Evolutionary conservation across 2,797 vertebrate species (phyloP), one percentile per base, ranked within the genome.

Genomic region (Onychomys arenicola): DNA sequence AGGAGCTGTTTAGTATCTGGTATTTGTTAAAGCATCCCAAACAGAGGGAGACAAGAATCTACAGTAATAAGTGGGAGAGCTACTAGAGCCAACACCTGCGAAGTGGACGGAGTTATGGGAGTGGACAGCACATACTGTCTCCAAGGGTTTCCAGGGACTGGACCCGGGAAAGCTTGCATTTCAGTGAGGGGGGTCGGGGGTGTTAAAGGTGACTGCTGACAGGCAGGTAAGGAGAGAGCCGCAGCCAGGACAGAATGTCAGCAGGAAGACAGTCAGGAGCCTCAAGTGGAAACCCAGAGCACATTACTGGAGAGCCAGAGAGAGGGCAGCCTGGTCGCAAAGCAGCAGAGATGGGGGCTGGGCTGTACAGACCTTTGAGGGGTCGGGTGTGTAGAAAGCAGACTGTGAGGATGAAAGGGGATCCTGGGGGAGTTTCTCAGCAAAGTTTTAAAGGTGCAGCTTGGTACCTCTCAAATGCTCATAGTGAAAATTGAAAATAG

Each of bases 41-140:
- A 8, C 32, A 77, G 52, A 84, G n/a, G 13, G 8, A 13, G 63
- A 80, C 1, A n/a, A 76, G 34, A 25, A 10, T 55, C 49, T 37
- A n/a, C 13, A 2, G 13, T 4, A 2, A 13, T 43, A 43, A 32
- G 49, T 0, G 0, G 49, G 43, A 43, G 37, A n/a, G 21, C 21
- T 5, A 1, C 14, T 21, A 17, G 2, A 29, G 8, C 6, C 6
- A 69, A 25, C 12, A 32, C 14, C 12, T 23, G 12, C 29, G 14
- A 43, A 49, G 43, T 71, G 49, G 81, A 4, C 0, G 5, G 2
- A 6, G 34, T 25, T 34, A 21, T 5, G 0, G 49, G 29, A 6
- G 0, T 0, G 1, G 37, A 73, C 12, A 27, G 29, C 49, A 13
- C 17, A 37, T 0, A 6, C 49, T 0, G 7, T 37, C 59, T 27